Conservation (phyloP, 2,797 vertebrate species). For the Gastrophryne carolinensis region DNA sequence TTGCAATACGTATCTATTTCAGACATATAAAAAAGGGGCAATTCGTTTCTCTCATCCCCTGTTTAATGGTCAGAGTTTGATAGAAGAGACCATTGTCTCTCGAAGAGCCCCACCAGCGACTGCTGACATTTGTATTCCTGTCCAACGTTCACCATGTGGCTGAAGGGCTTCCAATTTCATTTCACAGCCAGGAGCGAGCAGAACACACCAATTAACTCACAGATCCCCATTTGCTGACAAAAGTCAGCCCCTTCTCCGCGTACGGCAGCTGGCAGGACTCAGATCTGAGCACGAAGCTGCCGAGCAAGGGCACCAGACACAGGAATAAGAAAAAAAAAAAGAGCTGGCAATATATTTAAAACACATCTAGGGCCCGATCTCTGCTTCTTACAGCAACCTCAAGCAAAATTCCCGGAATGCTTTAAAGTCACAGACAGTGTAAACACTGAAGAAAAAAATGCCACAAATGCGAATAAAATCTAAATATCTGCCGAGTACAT, state of each 20-base stretch:
- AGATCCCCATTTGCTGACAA: conserved; percentile 72
- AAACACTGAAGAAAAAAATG: too few relatives aligned
- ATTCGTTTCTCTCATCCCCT: too few relatives aligned
- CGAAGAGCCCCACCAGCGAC: conserved; percentile 68
- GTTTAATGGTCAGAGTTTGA: conserved; percentile 59
- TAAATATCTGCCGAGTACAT: too few relatives aligned
- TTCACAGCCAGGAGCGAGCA: conserved; percentile 74
- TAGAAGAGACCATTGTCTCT: conserved; percentile 68
- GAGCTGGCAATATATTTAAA: not conserved
- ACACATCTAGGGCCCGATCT: not conserved
- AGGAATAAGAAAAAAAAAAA: not conserved
- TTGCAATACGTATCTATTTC: too few relatives aligned
- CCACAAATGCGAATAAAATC: too few relatives aligned
- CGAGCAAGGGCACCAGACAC: conserved; percentile 10
- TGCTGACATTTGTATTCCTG: conserved; percentile 76
- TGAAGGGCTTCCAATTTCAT: conserved; percentile 78
- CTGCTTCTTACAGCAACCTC: too few relatives aligned
- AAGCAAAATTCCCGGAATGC: too few relatives aligned
- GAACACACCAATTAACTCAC: conserved; percentile 78
- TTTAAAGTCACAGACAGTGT: too few relatives aligned
- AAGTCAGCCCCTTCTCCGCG: conserved; percentile 65
- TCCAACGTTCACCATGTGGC: conserved; percentile 70
- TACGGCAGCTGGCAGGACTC: conserved; percentile 67
- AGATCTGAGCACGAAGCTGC: conserved; percentile 56
- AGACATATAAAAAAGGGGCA: too few relatives aligned